phyloP scores from a whole-genome alignment of 2,888 invertebrate genomes.

The Candidula unifasciata region DNA sequence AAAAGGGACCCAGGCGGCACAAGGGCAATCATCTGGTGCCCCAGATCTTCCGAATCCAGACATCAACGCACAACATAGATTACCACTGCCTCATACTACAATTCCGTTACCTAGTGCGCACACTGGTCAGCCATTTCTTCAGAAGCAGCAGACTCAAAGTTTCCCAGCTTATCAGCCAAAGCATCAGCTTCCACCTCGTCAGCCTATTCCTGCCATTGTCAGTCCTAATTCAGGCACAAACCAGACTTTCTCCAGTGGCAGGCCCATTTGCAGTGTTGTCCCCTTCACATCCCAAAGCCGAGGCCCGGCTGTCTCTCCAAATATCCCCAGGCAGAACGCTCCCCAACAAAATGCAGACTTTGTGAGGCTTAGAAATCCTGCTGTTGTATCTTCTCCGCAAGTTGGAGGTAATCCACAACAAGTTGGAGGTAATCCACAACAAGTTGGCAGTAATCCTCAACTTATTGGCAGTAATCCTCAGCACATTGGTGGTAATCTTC shows the following conservation, averaged over 20 bases:
- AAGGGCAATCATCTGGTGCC: not conserved
- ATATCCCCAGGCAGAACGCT: not conserved
- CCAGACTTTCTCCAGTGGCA: constrained; percentile 3
- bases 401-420: not conserved
- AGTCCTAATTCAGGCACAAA: constrained; percentile 30
- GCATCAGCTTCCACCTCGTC: constrained; percentile 43
- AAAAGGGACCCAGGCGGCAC: constrained; percentile 13
- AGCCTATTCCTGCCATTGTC: constrained; percentile 35
- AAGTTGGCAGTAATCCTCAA: not conserved
- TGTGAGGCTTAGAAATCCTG: constrained; percentile 20
- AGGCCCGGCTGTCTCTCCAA: constrained; percentile 3
- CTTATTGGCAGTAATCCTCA: not conserved
- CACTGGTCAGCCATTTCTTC: not conserved
- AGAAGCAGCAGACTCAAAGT: constrained; percentile 37
- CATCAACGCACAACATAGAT: not conserved
- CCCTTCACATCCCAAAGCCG: constrained; percentile 39
- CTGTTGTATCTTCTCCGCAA: not conserved
- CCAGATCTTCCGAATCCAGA: not conserved
- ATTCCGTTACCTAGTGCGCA: not conserved
- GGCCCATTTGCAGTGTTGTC: constrained; percentile 47
- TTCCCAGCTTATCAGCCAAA: constrained; percentile 36
- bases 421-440: not conserved
- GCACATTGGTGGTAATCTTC: not conserved
- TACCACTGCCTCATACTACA: constrained; percentile 4
- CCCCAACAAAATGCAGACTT: constrained; percentile 9